Conservation (phyloP, 2,888 invertebrate species). For the Odontocolon sp. region DNA sequence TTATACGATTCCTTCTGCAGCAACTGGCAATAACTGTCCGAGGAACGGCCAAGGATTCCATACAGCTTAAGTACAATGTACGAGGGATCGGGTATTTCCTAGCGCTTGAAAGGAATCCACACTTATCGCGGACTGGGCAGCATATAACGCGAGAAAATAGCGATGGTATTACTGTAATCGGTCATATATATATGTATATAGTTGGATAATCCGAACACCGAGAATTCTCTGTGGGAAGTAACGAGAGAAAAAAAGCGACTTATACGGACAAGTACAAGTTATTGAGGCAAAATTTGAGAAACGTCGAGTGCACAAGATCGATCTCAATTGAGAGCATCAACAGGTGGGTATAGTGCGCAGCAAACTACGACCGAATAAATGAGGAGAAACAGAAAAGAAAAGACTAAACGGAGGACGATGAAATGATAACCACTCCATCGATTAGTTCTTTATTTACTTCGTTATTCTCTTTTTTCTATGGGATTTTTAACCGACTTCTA, state of each 20-base stretch:
- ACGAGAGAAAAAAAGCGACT: neutral
- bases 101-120: neutral
- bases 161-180: constrained; percentile 1
- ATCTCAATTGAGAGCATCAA: neutral
- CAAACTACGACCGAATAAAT: neutral
- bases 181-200: neutral
- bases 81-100: constrained; percentile 16
- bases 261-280: neutral
- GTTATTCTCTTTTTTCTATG: no score
- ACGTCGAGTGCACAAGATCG: neutral
- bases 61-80: neutral
- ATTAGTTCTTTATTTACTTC: no score
- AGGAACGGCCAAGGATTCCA: no score
- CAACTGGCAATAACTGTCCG: no score
- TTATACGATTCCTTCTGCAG: no score
- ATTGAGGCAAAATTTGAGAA: neutral
- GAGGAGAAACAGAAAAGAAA: neutral
- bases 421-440: no score
- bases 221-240: neutral
- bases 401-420: neutral
- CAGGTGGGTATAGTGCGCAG: neutral
- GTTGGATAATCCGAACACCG: neutral
- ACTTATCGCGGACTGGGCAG: neutral
- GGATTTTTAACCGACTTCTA: no score
- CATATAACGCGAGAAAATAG: constrained; percentile 15